These are phyloP conservation scores for Magallana angulata DNA, from an alignment of 1,140 invertebrate genomes.

Conservation along the genomic window DNA sequence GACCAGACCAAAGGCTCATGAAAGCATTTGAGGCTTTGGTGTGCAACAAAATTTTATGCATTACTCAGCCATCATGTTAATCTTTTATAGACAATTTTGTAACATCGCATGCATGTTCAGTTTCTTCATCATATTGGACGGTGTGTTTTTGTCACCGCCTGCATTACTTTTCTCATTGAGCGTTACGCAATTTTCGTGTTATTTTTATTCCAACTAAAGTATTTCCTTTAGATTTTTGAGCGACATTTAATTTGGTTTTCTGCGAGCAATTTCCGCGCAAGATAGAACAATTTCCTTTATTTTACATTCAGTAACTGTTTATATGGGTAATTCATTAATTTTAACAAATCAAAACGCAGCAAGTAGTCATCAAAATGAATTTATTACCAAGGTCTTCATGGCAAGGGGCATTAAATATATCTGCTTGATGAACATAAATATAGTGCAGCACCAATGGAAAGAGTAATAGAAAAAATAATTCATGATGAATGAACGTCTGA, in stretches of 20 bases:
- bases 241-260: constrained; percentile 38
- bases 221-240: constrained; percentile 24
- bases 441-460: too few species aligned
- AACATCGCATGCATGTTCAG: background rate
- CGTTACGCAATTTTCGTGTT: constrained; percentile 10
- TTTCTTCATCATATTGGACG: background rate
- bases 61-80: too few species aligned
- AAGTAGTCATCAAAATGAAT: constrained; percentile 6
- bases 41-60: too few species aligned
- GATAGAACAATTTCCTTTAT: constrained; percentile 30
- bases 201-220: background rate
- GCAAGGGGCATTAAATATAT: background rate
- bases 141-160: background rate
- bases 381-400: constrained; percentile 12
- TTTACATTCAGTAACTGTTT: constrained; percentile 30
- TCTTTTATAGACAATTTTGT: too few species aligned
- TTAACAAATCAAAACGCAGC: constrained; percentile 25
- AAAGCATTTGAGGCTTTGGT: too few species aligned
- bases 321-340: constrained; percentile 34
- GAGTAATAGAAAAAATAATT: too few species aligned
- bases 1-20: too few species aligned
- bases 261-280: constrained; percentile 26
- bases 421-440: background rate
- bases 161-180: background rate
- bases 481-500: too few species aligned